Conservation (phyloP, 2,113 vertebrate species). For the Microcebus murinus region DNA sequence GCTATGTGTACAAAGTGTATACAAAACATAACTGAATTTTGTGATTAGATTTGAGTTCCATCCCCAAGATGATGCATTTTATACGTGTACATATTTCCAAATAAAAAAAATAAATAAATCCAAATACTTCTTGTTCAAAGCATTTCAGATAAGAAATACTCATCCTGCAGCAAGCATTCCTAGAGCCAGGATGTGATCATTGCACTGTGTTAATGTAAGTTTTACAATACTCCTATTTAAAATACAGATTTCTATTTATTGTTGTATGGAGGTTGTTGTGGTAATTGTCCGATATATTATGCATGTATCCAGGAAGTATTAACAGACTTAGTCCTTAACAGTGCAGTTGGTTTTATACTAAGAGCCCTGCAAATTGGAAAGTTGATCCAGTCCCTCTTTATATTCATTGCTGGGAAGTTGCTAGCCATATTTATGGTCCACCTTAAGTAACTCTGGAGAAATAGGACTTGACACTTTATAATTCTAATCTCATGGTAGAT, state of each 20-base stretch:
- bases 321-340: rapidly evolving
- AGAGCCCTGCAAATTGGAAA: background rate
- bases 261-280: background rate
- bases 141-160: background rate
- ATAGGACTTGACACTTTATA: background rate
- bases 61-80: background rate
- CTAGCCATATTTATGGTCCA: too few relatives aligned
- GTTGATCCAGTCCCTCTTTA: background rate
- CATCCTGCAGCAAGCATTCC: background rate
- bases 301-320: background rate
- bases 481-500: background rate
- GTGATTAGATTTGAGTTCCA: background rate
- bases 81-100: background rate
- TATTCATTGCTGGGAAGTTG: background rate
- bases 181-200: background rate
- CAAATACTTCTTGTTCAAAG: background rate
- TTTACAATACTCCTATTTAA: too few relatives aligned
- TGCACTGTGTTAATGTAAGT: background rate
- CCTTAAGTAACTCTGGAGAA: background rate
- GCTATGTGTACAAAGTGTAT: background rate
- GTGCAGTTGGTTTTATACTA: background rate
- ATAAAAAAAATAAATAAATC: background rate
- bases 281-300: background rate
- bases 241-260: too few relatives aligned
- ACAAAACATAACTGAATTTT: background rate